Evolutionary conservation across 2,113 vertebrate genomes (phyloP), one percentile per base, ranked within the genome.

Genomic region (Psammodynastes pulverulentus): DNA sequence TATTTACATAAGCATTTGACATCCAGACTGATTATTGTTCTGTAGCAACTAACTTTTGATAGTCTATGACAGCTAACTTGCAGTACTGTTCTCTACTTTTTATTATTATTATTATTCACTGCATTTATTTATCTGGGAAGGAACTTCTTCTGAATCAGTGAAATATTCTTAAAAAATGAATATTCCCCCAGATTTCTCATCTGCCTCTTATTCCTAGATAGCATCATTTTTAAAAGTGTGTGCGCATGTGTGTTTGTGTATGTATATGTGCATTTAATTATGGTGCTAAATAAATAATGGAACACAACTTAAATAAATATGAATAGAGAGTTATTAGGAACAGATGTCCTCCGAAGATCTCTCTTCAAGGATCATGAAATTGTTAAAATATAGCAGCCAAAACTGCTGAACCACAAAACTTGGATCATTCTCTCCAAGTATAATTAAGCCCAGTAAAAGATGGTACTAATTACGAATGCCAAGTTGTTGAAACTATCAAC

Each of bases 221-320:
- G 43, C n/a, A 15, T 29, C 52, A 49, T 91, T 85, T 84, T 43
- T 85, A 9, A 48, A 48, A 29, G 39, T 67, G 10, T 67, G 34
- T 39, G 9, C 48, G 5, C 29, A 1, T 13, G 9, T 62, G 72
- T 79, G 34, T 79, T 8, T 79, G 17, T 43, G 17, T 79, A 0
- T 79, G n/a, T 67, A 9, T 85, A 6, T 91, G 53, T 34, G 45
- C 45, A 58, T n/a, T 48, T 45, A 21, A 86, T 58, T 91, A 48
- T 58, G 52, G 43, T 45, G 49, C 45, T 49, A 54, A 89, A 89
- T 62, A 51, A 89, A 62, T 48, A 46, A 34, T 48, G 89, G 52
- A 89, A 48, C 53, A 49, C 45, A 56, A 79, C 45, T n/a, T 43
- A 85, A 62, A 86, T 92, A 92, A 58, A 92, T 58, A 86, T 43